phyloP scores from a whole-genome alignment of 64 coral and sea anemone species.

The Porites lutea region DNA sequence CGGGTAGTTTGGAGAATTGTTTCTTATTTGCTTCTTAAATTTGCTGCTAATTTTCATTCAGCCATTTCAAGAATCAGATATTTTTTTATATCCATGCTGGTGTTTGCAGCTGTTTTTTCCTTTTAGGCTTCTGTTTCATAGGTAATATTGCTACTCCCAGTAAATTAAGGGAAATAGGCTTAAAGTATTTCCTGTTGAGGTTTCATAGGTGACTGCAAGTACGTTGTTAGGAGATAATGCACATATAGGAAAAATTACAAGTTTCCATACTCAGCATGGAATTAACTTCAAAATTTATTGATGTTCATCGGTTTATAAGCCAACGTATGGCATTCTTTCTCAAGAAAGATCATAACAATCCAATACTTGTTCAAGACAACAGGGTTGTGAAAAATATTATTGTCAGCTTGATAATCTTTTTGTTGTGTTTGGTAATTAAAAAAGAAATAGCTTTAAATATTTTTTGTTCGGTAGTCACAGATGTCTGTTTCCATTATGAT shows the following conservation, averaged over 20 bases:
- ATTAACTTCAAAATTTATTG: too few species aligned
- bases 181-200: neutral
- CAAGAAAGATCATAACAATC: too few species aligned
- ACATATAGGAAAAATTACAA: neutral
- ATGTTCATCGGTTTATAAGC: too few species aligned
- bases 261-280: too few species aligned
- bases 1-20: neutral
- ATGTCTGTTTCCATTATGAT: too few species aligned
- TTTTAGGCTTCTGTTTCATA: neutral
- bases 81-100: neutral
- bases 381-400: too few species aligned
- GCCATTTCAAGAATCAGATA: neutral
- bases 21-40: neutral
- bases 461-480: neutral
- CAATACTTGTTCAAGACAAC: too few species aligned
- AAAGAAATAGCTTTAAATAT: too few species aligned
- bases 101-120: neutral
- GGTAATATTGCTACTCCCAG: neutral
- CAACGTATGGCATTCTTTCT: too few species aligned
- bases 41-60: too few species aligned
- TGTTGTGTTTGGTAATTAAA: too few species aligned
- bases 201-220: neutral
- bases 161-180: neutral
- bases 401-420: too few species aligned
- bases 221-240: neutral